A percentile compares a stretch with the other conserved stretches of the same genome.
These are phyloP conservation scores for Butastur rufipennis DNA, from an alignment of 2,113 vertebrate genomes.

Conservation along the genomic window DNA sequence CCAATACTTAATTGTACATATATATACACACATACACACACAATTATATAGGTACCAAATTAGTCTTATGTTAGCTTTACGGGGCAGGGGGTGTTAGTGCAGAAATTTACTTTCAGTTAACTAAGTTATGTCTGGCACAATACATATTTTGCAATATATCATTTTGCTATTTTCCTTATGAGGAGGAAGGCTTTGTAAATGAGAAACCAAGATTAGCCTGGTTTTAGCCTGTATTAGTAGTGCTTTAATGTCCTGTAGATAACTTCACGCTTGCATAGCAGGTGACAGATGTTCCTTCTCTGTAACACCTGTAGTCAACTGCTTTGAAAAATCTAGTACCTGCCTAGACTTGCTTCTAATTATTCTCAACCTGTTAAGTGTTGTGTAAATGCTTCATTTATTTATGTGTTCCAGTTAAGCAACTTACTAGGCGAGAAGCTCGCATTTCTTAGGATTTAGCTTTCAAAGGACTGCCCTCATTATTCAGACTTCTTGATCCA, in stretches of 20 bases:
- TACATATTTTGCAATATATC: fast-evolving
- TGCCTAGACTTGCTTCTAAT: neutral
- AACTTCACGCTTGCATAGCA: fast-evolving
- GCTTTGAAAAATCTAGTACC: neutral
- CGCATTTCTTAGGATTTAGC: conserved; percentile 36
- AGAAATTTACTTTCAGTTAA: neutral
- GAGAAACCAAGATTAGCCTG: neutral
- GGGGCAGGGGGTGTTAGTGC: too few relatives aligned
- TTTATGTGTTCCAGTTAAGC: conserved; percentile 22
- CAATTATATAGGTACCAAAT: too few relatives aligned
- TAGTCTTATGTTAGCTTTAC: neutral
- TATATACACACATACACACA: neutral
- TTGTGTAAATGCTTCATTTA: neutral
- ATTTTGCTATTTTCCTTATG: neutral
- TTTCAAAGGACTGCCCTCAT: neutral
- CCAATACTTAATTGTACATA: neutral
- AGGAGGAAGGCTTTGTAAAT: neutral
- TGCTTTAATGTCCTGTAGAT: neutral
- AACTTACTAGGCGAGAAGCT: neutral
- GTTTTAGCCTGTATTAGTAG: neutral
- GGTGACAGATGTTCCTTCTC: neutral
- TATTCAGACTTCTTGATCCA: neutral
- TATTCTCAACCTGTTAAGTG: neutral
- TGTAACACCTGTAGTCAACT: fast-evolving
- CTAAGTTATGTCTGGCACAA: neutral